These are phyloP conservation scores for Copsychus sechellarum DNA, from an alignment of 2,113 vertebrate species.

Conservation along the genomic window DNA sequence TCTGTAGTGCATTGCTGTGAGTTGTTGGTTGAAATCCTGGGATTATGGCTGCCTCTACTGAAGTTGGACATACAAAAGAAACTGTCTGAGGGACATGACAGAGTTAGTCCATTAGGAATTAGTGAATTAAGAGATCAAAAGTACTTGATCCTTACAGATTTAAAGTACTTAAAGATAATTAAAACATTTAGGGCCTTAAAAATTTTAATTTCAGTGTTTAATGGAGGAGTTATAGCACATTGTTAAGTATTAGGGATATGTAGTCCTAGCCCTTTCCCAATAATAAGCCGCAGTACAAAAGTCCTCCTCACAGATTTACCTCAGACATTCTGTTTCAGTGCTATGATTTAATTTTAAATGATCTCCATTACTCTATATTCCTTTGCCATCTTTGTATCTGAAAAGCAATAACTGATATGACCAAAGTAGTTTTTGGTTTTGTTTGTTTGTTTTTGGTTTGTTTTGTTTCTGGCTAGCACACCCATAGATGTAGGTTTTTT, in stretches of 20 bases:
- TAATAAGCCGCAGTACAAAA: not conserved
- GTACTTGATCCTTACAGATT: not conserved
- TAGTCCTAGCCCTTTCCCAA: not conserved
- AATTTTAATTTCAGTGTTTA: not conserved
- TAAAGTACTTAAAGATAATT: not conserved
- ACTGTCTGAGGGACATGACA: not conserved
- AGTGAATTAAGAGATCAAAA: not conserved
- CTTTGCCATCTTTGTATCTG: not conserved
- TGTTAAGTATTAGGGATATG: not conserved
- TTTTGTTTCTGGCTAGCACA: not conserved
- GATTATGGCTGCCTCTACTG: not conserved
- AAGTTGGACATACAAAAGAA: not conserved
- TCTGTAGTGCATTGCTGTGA: not conserved
- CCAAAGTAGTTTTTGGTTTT: accelerated
- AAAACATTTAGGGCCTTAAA: not conserved
- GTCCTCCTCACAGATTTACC: not conserved
- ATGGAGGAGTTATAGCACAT: not conserved
- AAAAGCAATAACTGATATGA: not conserved
- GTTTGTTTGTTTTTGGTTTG: not conserved
- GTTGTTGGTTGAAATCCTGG: not conserved
- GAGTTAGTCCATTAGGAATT: not conserved
- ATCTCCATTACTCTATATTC: not conserved
- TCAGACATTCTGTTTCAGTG: not conserved
- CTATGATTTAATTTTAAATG: not conserved
- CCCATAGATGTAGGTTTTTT: accelerated